Conservation (phyloP, 2,888 invertebrate species). For the Drosophila quinaria region DNA sequence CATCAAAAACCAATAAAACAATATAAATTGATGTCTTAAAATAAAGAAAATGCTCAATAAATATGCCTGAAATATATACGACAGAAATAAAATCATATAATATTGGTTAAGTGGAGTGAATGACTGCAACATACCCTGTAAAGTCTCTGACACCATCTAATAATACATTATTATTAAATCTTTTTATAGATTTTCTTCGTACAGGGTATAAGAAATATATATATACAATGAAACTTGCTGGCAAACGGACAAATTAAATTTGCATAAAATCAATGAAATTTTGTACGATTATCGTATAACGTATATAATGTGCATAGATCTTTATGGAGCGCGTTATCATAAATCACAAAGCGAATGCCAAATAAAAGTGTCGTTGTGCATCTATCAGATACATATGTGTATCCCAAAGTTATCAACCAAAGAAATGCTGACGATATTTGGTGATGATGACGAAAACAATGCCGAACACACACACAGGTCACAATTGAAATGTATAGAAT, state of each 20-base stretch:
- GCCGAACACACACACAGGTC: constrained; percentile 37
- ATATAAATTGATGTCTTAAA: constrained; percentile 57
- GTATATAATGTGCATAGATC: constrained; percentile 53
- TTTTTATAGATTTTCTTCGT: neutral
- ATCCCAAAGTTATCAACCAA: constrained; percentile 21
- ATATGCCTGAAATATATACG: constrained; percentile 43
- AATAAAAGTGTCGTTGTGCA: constrained; percentile 76
- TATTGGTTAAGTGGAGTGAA: neutral
- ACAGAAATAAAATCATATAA: constrained; percentile 21
- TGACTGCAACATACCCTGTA: constrained; percentile 7
- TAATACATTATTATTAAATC: no score
- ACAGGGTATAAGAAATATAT: constrained; percentile 31
- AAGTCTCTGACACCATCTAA: neutral
- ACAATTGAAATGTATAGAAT: constrained; percentile 78
- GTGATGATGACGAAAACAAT: constrained; percentile 62
- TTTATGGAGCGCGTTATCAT: constrained; percentile 76
- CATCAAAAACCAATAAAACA: constrained; percentile 68
- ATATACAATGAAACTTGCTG: constrained; percentile 35
- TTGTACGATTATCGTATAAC: constrained; percentile 38
- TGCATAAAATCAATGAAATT: constrained; percentile 75
- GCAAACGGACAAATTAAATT: constrained; percentile 49
- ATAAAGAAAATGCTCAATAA: constrained; percentile 68
- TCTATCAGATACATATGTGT: constrained; percentile 42
- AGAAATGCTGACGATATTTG: constrained; percentile 54
- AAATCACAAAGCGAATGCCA: constrained; percentile 67